Evolutionary conservation across 2,888 invertebrate genomes (phyloP).

Genomic region (Polylopha cassiicola): DNA sequence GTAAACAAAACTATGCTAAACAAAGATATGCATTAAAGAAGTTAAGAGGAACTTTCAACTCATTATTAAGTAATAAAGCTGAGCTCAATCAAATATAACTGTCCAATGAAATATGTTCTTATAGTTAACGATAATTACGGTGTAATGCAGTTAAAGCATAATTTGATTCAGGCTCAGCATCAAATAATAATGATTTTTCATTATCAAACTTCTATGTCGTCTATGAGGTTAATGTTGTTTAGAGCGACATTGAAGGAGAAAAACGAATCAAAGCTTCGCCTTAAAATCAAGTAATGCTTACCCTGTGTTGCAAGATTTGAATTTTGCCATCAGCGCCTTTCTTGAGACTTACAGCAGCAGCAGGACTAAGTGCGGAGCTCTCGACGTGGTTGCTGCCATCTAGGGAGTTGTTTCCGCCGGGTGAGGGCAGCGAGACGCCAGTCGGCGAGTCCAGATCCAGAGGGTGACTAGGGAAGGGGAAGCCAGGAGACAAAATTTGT

Average conservation of each 20-base stretch:
- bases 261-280: conserved; percentile 74
- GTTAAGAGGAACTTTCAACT: conserved; percentile 25
- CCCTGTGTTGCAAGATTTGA: conserved; percentile 89
- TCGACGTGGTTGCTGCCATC: conserved; percentile 80
- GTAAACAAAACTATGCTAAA: conserved; percentile 1
- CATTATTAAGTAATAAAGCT: conserved; percentile 43
- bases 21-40: conserved; percentile 18
- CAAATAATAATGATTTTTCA: conserved; percentile 49
- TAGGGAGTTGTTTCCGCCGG: conserved; percentile 84
- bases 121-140: conserved; percentile 29
- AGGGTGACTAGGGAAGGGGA: conserved; percentile 81
- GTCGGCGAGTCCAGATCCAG: conserved; percentile 86
- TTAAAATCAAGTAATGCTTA: conserved; percentile 83
- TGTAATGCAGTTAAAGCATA: conserved; percentile 67
- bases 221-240: conserved; percentile 29
- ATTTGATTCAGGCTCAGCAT: conserved; percentile 75
- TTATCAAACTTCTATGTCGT: conserved; percentile 53
- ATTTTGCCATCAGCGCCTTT: conserved; percentile 79
- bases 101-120: conserved; percentile 36
- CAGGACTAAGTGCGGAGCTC: conserved; percentile 78
- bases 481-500: conserved; percentile 76
- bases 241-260: conserved; percentile 53
- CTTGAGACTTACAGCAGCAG: conserved; percentile 82
- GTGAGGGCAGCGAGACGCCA: conserved; percentile 87
- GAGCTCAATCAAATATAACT: conserved; percentile 48